Conservation (phyloP, 2,888 invertebrate genomes). For the Phorcus lineatus region DNA sequence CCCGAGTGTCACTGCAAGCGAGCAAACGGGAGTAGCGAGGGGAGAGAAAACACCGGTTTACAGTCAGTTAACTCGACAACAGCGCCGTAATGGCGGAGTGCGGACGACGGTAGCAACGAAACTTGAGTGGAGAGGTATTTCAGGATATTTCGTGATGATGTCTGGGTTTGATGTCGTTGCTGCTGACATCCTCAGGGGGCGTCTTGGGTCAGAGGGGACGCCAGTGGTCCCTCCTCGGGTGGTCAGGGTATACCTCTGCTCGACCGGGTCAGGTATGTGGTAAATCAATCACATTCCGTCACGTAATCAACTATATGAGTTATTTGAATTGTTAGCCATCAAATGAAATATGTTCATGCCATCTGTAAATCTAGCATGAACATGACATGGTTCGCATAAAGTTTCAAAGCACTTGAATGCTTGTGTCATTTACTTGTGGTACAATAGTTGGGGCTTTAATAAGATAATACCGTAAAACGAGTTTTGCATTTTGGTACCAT, state of each 20-base stretch:
- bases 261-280: conserved; percentile 59
- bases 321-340: not conserved
- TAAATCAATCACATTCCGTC: not conserved
- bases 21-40: not conserved
- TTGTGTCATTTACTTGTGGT: no score
- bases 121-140: no score
- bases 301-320: not conserved
- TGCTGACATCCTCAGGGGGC: conserved; percentile 47
- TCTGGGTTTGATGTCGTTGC: conserved; percentile 35
- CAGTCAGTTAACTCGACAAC: no score
- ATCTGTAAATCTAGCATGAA: no score
- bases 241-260: conserved; percentile 62
- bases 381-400: no score
- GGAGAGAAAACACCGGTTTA: no score
- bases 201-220: conserved; percentile 44
- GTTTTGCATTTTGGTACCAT: no score
- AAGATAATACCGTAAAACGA: no score
- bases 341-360: not conserved
- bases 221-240: conserved; percentile 58
- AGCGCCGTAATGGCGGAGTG: no score
- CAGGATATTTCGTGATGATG: not conserved
- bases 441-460: no score
- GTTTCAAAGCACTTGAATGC: no score
- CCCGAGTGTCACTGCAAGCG: not conserved
- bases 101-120: no score